Evolutionary conservation across 2,888 invertebrate genomes (phyloP), one percentile per base, ranked within the genome.

Genomic region (Subacronicta megacephala): DNA sequence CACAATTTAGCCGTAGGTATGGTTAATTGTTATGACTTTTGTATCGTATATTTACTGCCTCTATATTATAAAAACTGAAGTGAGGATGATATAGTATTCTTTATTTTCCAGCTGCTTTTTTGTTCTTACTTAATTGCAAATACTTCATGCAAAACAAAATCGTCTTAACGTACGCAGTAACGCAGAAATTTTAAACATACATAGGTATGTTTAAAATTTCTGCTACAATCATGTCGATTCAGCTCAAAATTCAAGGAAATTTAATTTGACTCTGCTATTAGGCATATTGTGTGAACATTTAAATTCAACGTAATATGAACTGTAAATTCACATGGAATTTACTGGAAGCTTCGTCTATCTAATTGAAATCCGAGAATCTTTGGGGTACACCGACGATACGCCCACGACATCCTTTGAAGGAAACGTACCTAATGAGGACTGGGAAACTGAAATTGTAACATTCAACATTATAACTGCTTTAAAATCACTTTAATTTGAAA

Each of bases 341-440:
- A 79, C 72, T 62, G 53, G 56, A 15, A 62, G 29, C 52, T 62
- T 62, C 62, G 58, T 61, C 72, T 78, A 82, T 62, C 77, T 83
- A 81, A 85, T 84, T 83, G 79, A 80, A 84, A 82, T 77, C 65
- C 65, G 78, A 85, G 78, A 77, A 54, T 68, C 64, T 62, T 61
- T 61, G 53, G 37, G 52, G 52, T 52, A 62, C 47, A 37, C 40
- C 35, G 38, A 38, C 15, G 47, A 50, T 51, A 61, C 63, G 42
- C 56, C 55, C 43, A 66, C 61, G 33, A 35, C n/a, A 7, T 41
- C 36, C 56, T 62, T 56, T 56, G 44, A 47, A 31, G 40, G 38
- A 16, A 46, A 44, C 13, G 47, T 17, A 57, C 33, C 31, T 55
- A 59, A 64, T 59, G 45, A 59, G 37, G 20, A 26, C 10, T 29